Base-by-base conservation (phyloP, 2,113 vertebrate genomes). In the Nothoprocta perdicaria region DNA sequence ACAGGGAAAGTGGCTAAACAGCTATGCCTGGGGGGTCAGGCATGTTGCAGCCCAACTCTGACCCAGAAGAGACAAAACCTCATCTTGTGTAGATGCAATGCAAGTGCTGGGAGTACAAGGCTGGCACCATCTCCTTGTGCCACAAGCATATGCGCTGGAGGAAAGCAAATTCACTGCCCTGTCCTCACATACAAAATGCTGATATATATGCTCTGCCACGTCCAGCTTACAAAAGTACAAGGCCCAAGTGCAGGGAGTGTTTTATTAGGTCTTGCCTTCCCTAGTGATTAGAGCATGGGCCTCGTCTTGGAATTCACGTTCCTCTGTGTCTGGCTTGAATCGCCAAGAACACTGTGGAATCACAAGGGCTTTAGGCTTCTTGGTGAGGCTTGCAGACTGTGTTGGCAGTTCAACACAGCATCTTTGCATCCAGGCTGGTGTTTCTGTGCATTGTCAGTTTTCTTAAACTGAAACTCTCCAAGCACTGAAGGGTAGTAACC, bases 401-500 rank as follows among this genome's bases (percentile, higher is more conserved):
- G 19, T 12, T 74, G 40, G 11, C 24, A 0, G 3, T 67, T 94
- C 41, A 62, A 19, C 29, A 43, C 31, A 55, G 60, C 65, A 16
- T 78, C 76, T 57, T 61, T 72, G 33, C 31, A 40, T 48, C 48
- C 48, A 22, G 21, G 48, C 48, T 48, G 48, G 48, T 21, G 11
- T 23, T 48, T 66, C 60, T 77, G 63, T 33, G 74, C 35, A 33
- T 82, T 89, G 75, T 88, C 89, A 68, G 43, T 57, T 41, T 85
- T 23, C 19, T 69, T 82, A 92, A 87, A 92, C 0, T 40, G 68
- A 74, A 91, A 68, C 73, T 83, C 72, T 77, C 38, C 52, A 80
- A 93, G 61, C 61, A n/a, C 61, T 80, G 89, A 79, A 80, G 52
- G 79, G 31, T 87, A 60, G 31, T 89, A 62, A 63, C 50, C 22